Evolutionary conservation across 2,113 vertebrate genomes (phyloP), one percentile per base, ranked within the genome.

Genomic region (Catharus fuscescens): DNA sequence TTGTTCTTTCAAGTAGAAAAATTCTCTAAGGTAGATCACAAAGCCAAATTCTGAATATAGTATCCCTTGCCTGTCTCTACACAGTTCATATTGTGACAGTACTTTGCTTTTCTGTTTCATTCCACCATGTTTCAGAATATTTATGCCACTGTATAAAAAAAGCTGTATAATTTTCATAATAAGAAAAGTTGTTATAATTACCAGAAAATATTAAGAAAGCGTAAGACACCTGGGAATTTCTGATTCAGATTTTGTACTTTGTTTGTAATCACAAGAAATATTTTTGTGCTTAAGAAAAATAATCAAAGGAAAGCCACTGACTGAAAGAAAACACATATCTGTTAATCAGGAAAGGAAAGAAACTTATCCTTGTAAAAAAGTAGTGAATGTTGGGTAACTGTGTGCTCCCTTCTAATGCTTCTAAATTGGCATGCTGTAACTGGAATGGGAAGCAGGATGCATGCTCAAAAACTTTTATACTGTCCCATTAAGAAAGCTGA

Each of bases 151-250:
- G 89, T 93, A 38, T 38, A 38, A 96, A 92, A 97, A 96, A 86
- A 96, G 76, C 85, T 87, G 80, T 81, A 76, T 83, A 88, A 97
- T 97, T 97, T 97, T 90, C 93, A 96, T 92, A 96, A 93, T 66
- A 96, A 90, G 66, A 94, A 96, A 97, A 94, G 95, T 89, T 93
- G 65, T 96, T 89, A 92, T 92, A 97, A 98, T 97, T 91, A 88
- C 81, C 87, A 96, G 92, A 97, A 97, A 97, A 96, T 94, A 97
- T 67, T 88, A 87, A 96, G 95, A 97, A 96, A 97, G 83, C 81
- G 59, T 80, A 95, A 93, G 85, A 95, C 80, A 95, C 52, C 57
- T 53, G 54, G 42, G 93, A 96, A 95, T 92, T 97, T 97, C 88
- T 71, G 79, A 96, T 97, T 97, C 88, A 86, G 77, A 97, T 80